Percentiles rank a stretch among this genome's conserved stretches.
Evolutionary conservation across 2,797 vertebrate genomes (phyloP).

Genomic region (Pitangus sulphuratus): DNA sequence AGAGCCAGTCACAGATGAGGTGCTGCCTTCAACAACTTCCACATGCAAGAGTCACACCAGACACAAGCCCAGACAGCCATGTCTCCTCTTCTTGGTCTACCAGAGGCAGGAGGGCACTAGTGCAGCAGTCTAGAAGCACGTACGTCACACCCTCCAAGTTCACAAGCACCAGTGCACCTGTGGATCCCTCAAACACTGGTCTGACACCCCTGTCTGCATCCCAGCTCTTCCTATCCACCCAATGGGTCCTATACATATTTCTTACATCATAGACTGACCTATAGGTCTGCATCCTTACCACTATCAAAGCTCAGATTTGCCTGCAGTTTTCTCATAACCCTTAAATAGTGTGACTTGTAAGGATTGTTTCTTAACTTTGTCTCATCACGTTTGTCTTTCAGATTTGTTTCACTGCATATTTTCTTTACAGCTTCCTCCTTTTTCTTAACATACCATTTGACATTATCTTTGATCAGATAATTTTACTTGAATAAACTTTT

Average conservation of each 20-base stretch:
- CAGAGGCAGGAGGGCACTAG: background rate
- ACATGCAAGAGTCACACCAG: background rate
- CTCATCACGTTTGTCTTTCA: background rate
- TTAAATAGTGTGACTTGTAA: background rate
- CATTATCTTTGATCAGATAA: background rate
- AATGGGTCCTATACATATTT: background rate
- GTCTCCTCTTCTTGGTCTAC: fast-evolving
- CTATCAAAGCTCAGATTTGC: background rate
- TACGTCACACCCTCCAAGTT: background rate
- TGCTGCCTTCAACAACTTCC: background rate
- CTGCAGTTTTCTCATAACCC: background rate
- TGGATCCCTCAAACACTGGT: background rate
- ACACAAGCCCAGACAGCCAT: fast-evolving
- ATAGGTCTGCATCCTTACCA: background rate
- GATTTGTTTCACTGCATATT: background rate
- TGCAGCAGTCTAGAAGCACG: background rate
- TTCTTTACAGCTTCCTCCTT: background rate
- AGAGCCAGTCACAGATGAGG: fast-evolving
- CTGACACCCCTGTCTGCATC: background rate
- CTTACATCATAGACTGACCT: background rate
- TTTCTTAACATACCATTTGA: background rate
- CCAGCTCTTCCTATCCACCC: background rate
- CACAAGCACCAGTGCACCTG: background rate
- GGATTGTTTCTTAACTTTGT: background rate
- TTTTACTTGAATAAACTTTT: background rate